A percentile compares a stretch with the other conserved stretches of the same genome.
phyloP scores from a whole-genome alignment of 1,140 invertebrate species.

The Xylocopa sonorina region DNA sequence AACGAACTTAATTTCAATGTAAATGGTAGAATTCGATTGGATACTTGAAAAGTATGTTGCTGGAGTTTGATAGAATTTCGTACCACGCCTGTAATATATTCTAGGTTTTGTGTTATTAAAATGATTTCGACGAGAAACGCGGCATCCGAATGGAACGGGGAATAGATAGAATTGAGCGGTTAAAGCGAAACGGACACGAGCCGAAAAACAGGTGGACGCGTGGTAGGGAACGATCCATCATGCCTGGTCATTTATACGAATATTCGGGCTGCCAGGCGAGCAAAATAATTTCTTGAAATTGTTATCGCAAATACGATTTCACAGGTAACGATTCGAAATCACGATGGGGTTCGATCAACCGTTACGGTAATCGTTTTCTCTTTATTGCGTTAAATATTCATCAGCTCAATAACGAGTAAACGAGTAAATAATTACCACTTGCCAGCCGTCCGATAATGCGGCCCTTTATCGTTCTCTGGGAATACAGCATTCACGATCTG shows the following conservation, averaged over 20 bases:
- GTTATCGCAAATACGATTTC: slow-evolving; percentile 20
- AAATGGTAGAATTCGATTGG: too few species aligned
- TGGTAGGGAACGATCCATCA: slow-evolving; percentile 16
- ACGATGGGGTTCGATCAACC: background rate
- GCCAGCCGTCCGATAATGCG: background rate
- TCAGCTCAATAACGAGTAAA: background rate
- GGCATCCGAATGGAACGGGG: too few species aligned
- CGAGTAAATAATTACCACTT: slow-evolving; percentile 1
- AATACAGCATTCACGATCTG: background rate
- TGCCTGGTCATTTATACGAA: background rate
- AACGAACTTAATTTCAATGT: too few species aligned
- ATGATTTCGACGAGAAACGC: too few species aligned
- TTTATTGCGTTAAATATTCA: slow-evolving; percentile 2
- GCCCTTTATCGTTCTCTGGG: background rate
- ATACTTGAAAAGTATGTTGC: too few species aligned
- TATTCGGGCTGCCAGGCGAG: background rate
- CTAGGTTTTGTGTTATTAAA: too few species aligned
- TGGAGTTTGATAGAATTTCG: too few species aligned
- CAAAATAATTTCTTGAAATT: slow-evolving; percentile 2
- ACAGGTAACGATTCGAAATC: background rate
- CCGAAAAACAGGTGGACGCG: background rate
- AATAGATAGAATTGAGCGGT: too few species aligned
- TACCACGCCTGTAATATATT: too few species aligned
- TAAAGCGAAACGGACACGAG: background rate
- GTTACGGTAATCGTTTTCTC: slow-evolving; percentile 16